A percentile compares a stretch with the other conserved stretches of the same genome.
Evolutionary conservation across 2,113 vertebrate species (phyloP).

Genomic region (Hypanus sabinus): DNA sequence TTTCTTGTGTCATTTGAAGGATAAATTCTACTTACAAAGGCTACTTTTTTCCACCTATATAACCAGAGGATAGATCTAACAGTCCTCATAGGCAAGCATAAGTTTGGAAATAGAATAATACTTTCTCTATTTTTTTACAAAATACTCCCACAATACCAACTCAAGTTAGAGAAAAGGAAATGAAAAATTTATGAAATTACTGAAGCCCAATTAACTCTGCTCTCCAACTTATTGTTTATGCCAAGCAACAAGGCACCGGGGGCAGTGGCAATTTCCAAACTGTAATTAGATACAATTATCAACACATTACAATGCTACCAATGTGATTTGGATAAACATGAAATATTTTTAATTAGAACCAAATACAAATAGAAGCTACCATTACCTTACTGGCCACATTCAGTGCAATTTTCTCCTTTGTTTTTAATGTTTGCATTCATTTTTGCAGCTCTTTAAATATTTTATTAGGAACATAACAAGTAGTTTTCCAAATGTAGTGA

Average conservation of each 20-base stretch:
- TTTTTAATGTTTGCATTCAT: not conserved
- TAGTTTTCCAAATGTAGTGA: not conserved
- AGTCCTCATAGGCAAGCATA: not conserved
- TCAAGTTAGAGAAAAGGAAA: not conserved
- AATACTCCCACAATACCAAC: not conserved
- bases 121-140: not conserved
- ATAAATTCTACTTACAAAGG: not conserved
- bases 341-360: constrained; percentile 4
- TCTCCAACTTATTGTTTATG: not conserved
- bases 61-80: not conserved
- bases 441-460: not conserved
- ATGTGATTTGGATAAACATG: constrained; percentile 13
- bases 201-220: not conserved
- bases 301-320: not conserved
- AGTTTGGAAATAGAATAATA: not conserved
- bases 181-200: not conserved
- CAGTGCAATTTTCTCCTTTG: not conserved
- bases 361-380: not conserved
- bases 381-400: not conserved
- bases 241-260: not conserved
- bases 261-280: not conserved
- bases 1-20: not conserved
- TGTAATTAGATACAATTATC: constrained; percentile 20
- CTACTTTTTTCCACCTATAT: not conserved
- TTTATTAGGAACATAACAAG: not conserved